A percentile compares a stretch with the other conserved stretches of the same genome.
Evolutionary conservation across 2,888 invertebrate species (phyloP).

Genomic region (Loripinus fragilis): DNA sequence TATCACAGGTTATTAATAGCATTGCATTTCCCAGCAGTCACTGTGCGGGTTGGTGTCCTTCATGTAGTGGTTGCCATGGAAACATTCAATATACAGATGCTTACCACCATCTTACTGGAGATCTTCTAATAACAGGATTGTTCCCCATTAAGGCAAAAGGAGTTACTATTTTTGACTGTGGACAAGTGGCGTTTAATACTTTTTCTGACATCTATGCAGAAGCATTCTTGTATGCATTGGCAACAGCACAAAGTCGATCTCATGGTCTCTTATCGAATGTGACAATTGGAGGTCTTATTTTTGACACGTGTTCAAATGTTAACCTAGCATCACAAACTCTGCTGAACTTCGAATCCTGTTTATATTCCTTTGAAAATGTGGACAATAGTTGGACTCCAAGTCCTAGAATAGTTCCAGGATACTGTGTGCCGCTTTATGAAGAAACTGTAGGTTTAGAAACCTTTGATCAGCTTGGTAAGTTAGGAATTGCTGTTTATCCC

Average conservation of each 20-base stretch:
- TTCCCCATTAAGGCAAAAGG: conserved; percentile 66
- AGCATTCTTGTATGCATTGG: conserved; percentile 71
- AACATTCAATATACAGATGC: conserved; percentile 28
- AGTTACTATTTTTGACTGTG: conserved; percentile 56
- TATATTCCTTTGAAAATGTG: conserved; percentile 32
- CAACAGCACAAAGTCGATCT: conserved; percentile 61
- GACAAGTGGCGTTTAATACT: conserved; percentile 35
- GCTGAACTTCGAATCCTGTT: conserved; percentile 71
- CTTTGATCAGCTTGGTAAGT: conserved; percentile 31
- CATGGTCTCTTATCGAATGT: conserved; percentile 62
- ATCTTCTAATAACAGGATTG: conserved; percentile 68
- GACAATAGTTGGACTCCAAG: conserved; percentile 25
- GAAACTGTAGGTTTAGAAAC: neutral
- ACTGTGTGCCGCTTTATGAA: conserved; percentile 42
- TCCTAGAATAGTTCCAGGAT: conserved; percentile 60
- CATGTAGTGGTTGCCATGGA: conserved; percentile 43
- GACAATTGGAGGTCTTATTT: conserved; percentile 63
- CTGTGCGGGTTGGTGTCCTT: conserved; percentile 70
- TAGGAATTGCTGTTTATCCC: conserved; percentile 37
- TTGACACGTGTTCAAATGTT: conserved; percentile 71
- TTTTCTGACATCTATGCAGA: conserved; percentile 60
- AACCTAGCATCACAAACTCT: conserved; percentile 56
- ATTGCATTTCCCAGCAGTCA: conserved; percentile 35
- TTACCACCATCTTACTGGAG: conserved; percentile 64
- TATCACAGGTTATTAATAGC: conserved; percentile 13